Percentiles rank a stretch among this genome's conserved stretches.
Conservation (phyloP, 1,140 invertebrate genomes). For the Calliphora vicina region DNA sequence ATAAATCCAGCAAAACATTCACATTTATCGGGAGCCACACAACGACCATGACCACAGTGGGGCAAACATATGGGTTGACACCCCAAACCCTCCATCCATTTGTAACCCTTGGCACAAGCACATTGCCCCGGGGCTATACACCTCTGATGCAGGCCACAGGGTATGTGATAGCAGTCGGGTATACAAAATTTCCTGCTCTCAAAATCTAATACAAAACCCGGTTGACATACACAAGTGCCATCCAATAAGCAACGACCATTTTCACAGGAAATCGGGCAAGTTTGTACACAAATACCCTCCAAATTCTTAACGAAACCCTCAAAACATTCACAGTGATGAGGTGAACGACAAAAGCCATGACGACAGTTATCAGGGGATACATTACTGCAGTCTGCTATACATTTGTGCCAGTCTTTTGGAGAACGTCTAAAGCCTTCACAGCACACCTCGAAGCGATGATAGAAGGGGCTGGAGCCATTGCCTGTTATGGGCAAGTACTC, state of each 20-base stretch:
- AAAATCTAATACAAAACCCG: slow-evolving; percentile 68
- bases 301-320: slow-evolving; percentile 67
- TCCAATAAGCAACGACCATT: slow-evolving; percentile 63
- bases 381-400: slow-evolving; percentile 66
- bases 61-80: slow-evolving; percentile 58
- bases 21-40: slow-evolving; percentile 68
- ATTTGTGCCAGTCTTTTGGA: slow-evolving; percentile 64
- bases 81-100: slow-evolving; percentile 53
- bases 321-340: slow-evolving; percentile 69
- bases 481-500: slow-evolving; percentile 43
- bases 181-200: slow-evolving; percentile 65
- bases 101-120: slow-evolving; percentile 68
- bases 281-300: slow-evolving; percentile 52
- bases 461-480: slow-evolving; percentile 55
- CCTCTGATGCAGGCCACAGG: slow-evolving; percentile 55
- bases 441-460: slow-evolving; percentile 66
- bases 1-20: slow-evolving; percentile 66
- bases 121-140: slow-evolving; percentile 69
- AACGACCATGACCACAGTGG: slow-evolving; percentile 69
- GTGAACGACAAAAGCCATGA: slow-evolving; percentile 67
- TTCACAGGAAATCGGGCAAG: slow-evolving; percentile 57
- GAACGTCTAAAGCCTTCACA: slow-evolving; percentile 69
- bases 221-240: slow-evolving; percentile 69
- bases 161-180: slow-evolving; percentile 56
- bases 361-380: slow-evolving; percentile 63